phyloP scores from a whole-genome alignment of 2,888 invertebrate species.

The Drosophila kambysellisi region DNA sequence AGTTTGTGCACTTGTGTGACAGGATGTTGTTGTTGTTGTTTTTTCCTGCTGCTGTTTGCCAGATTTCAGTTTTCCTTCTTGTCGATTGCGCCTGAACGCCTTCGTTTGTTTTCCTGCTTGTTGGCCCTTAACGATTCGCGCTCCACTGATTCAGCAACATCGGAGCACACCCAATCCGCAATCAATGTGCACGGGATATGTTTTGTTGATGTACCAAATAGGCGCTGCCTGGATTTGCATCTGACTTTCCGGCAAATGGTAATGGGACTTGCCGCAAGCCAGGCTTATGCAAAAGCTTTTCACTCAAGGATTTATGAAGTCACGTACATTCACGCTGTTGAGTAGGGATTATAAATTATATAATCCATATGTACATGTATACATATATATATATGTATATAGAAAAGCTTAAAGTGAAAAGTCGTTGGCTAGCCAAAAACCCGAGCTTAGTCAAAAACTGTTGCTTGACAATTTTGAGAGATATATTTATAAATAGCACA shows the following conservation, averaged over 20 bases:
- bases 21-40: conserved; percentile 10
- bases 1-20: neutral
- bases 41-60: conserved; percentile 11
- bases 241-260: conserved; percentile 36
- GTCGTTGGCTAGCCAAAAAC: neutral
- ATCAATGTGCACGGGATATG: conserved; percentile 5
- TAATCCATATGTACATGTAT: conserved; percentile 26
- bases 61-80: conserved; percentile 30
- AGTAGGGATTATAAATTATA: conserved; percentile 56
- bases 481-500: conserved; percentile 6
- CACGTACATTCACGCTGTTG: conserved; percentile 51
- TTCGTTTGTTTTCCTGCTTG: conserved; percentile 27
- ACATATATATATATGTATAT: conserved; percentile 25
- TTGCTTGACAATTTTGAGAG: conserved; percentile 50
- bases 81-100: conserved; percentile 24
- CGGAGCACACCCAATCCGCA: conserved; percentile 2
- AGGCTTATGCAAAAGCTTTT: conserved; percentile 54
- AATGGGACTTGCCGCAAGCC: conserved; percentile 57
- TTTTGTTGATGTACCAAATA: conserved; percentile 9
- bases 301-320: conserved; percentile 45
- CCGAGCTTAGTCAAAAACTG: conserved; percentile 30
- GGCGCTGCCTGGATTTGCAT: conserved; percentile 34
- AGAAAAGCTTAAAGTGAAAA: conserved; percentile 15
- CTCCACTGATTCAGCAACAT: conserved; percentile 56
- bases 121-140: conserved; percentile 55